Evolutionary conservation across 2,797 vertebrate species (phyloP), one percentile per base, ranked within the genome.

Genomic region (Poeciliopsis infans): DNA sequence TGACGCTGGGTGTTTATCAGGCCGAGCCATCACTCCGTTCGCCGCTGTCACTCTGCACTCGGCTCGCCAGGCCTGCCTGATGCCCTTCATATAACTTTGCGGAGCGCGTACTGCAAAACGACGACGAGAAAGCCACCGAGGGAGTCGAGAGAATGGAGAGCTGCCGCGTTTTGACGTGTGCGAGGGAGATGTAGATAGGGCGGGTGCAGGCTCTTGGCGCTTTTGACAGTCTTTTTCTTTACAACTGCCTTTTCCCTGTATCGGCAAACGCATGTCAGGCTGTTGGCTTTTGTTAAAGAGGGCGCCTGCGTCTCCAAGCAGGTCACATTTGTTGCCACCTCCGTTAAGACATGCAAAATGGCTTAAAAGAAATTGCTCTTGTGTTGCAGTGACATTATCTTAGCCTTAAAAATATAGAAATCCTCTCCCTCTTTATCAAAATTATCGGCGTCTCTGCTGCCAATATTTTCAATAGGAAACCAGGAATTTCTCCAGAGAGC

Each of bases 71-170:
- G 97, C 97, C 97, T 98, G 97, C 96, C 97, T 98, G 97, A 98
- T 99, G 98, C 97, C 98, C 98, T 99, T 99, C 98, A 99, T 97
- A 98, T 99, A 99, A 99, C 98, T 99, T 99, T 99, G 98, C 96
- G 95, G 97, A 93, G 96, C 95, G 96, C 95, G 96, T 96, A 96
- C 96, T 85, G 81, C 33, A 82, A 49, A 91, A 91, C 88, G 86
- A 85, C 75, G 84, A 51, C 82, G 86, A 88, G 84, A 90, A 84
- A 76, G 89, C 88, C 78, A 82, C 81, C 72, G 88, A 85, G 84
- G 81, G 72, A 87, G 86, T 79, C 78, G 43, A 78, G 77, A 86
- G 83, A 83, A 87, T 82, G 88, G 87, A 88, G 84, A 85, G 90
- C 85, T 86, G 89, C 89, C 72, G 80, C n/a, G 33, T 84, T 71